These are phyloP conservation scores for Anguilla marmorata DNA, from an alignment of 2,797 vertebrate genomes.

Conservation along the genomic window DNA sequence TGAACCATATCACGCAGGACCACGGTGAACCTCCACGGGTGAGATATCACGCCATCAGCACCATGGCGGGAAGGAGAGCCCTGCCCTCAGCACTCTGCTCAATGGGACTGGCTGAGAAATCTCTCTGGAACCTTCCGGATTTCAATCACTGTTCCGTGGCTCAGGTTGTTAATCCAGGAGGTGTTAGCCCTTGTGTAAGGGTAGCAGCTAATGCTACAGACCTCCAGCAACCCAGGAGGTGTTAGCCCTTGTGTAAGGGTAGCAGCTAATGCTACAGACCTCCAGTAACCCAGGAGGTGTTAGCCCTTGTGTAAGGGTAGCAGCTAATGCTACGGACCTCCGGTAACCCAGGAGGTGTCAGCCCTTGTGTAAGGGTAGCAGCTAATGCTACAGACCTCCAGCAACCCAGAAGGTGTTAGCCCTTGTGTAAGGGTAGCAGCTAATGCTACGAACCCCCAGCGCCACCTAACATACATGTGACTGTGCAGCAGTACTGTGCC, in stretches of 20 bases:
- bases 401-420: not conserved
- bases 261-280: no score
- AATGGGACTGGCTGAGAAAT: not conserved
- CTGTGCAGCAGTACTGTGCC: not conserved
- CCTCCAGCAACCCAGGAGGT: not conserved
- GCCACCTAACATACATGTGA: not conserved
- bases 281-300: not conserved
- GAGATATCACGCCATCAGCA: not conserved
- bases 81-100: not conserved
- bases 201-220: no score
- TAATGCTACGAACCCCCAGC: no score
- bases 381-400: no score
- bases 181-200: not conserved
- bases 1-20: constrained; percentile 43
- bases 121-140: not conserved
- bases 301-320: no score
- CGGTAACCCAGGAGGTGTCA: not conserved
- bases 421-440: no score
- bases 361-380: no score
- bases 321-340: no score
- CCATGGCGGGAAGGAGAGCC: not conserved
- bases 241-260: no score
- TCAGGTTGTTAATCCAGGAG: not conserved
- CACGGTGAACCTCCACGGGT: not conserved
- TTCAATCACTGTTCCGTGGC: not conserved